These are phyloP conservation scores for Oceanodroma tethys DNA, from an alignment of 2,113 vertebrate genomes.

Conservation along the genomic window DNA sequence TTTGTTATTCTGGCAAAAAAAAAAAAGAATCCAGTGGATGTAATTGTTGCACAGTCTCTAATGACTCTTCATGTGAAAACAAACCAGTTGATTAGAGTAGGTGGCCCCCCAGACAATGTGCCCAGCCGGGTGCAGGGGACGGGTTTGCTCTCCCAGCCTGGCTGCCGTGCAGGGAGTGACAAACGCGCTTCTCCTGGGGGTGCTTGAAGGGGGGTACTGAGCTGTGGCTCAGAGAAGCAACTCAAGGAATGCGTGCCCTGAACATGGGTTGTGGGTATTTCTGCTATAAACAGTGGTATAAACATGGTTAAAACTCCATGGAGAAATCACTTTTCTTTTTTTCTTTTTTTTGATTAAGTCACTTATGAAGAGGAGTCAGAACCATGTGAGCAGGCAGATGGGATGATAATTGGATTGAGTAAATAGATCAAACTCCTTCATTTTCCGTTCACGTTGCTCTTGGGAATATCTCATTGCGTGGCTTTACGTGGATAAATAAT, in stretches of 20 bases:
- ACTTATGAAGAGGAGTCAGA: not conserved
- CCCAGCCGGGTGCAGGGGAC: not conserved
- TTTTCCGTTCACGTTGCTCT: not conserved
- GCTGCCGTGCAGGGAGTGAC: not conserved
- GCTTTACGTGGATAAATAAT: not conserved
- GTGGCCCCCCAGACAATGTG: not conserved
- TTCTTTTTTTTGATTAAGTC: not conserved
- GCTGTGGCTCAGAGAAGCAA: not conserved
- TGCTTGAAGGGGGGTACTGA: not conserved
- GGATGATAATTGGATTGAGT: not conserved
- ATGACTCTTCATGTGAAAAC: not conserved
- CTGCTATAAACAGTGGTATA: not conserved
- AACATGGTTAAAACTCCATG: not conserved
- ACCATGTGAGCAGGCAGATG: not conserved
- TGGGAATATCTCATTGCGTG: not conserved
- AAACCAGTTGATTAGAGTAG: not conserved
- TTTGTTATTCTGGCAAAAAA: not conserved
- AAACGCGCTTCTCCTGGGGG: fast-evolving
- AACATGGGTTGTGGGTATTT: fast-evolving
- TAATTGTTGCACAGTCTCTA: not conserved
- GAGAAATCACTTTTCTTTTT: not conserved
- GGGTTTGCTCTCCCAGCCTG: not conserved
- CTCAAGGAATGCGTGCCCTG: fast-evolving
- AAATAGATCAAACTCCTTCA: not conserved
- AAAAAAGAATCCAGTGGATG: not conserved